Evolutionary conservation across 2,113 vertebrate genomes (phyloP).

Genomic region (Spilogale gracilis): DNA sequence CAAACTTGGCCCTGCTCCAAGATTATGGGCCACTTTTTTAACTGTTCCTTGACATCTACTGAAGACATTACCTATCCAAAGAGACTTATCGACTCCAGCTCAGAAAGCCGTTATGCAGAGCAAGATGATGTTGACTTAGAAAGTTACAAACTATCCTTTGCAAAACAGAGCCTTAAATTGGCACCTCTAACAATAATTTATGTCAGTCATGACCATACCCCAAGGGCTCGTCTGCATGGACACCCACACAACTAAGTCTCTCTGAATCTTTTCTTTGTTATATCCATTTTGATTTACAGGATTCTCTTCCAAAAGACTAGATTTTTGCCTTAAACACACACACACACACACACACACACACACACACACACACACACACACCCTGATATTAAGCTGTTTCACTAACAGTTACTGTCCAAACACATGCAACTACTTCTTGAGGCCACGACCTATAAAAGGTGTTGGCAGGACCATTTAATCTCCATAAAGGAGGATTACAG

Average conservation of each 20-base stretch:
- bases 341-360: too few relatives aligned
- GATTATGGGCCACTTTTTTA: not conserved
- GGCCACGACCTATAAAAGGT: not conserved
- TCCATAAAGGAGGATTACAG: not conserved
- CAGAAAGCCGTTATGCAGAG: not conserved
- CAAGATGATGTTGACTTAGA: not conserved
- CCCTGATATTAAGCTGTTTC: not conserved
- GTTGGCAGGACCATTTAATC: slow-evolving; percentile 14
- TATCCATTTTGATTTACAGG: slow-evolving; percentile 22
- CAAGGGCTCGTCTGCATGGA: not conserved
- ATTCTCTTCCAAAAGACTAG: not conserved
- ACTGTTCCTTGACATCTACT: not conserved
- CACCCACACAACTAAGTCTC: not conserved
- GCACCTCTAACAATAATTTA: not conserved
- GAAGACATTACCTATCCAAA: not conserved
- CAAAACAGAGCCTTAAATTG: not conserved
- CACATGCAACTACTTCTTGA: not conserved
- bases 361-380: too few relatives aligned
- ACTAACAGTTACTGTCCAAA: slow-evolving; percentile 45
- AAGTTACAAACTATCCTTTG: slow-evolving; percentile 12
- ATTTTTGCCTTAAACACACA: not conserved
- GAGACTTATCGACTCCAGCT: slow-evolving; percentile 10
- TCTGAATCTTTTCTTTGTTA: slow-evolving; percentile 20
- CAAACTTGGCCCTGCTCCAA: not conserved
- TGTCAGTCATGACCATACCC: not conserved